These are phyloP conservation scores for Calliopsis andreniformis DNA, from an alignment of 1,140 invertebrate genomes.

Conservation along the genomic window DNA sequence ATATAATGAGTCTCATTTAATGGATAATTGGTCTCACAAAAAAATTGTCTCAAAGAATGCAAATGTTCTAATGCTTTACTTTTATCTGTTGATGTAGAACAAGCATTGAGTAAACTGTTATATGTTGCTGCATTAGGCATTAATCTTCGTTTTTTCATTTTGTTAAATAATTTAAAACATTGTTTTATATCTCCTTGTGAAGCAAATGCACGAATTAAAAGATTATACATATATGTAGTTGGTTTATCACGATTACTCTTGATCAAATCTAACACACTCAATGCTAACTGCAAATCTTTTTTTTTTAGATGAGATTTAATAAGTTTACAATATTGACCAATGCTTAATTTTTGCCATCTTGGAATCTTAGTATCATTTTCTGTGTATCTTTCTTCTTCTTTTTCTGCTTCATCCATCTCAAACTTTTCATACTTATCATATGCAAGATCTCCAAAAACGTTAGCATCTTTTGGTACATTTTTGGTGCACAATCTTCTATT, in stretches of 20 bases:
- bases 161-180: slow-evolving; percentile 91
- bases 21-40: slow-evolving; percentile 84
- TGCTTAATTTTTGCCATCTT: slow-evolving; percentile 75
- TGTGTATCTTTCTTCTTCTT: slow-evolving; percentile 70
- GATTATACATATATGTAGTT: slow-evolving; percentile 89
- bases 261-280: slow-evolving; percentile 89
- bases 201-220: slow-evolving; percentile 91
- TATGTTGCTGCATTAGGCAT: slow-evolving; percentile 87
- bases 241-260: slow-evolving; percentile 90
- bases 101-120: slow-evolving; percentile 93
- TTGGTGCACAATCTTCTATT: slow-evolving; percentile 21
- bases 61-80: slow-evolving; percentile 82
- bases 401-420: slow-evolving; percentile 71
- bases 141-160: slow-evolving; percentile 89
- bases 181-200: slow-evolving; percentile 90
- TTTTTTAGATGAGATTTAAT: slow-evolving; percentile 86
- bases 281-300: slow-evolving; percentile 86
- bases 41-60: slow-evolving; percentile 82
- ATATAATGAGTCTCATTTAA: slow-evolving; percentile 91
- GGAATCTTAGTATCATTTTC: slow-evolving; percentile 65
- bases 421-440: slow-evolving; percentile 59
- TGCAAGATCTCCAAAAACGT: slow-evolving; percentile 76
- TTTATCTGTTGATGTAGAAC: slow-evolving; percentile 89
- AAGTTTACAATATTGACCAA: slow-evolving; percentile 85
- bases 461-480: slow-evolving; percentile 46